phyloP scores from a whole-genome alignment of 2,888 invertebrate genomes.

The Ophion ellenae region DNA sequence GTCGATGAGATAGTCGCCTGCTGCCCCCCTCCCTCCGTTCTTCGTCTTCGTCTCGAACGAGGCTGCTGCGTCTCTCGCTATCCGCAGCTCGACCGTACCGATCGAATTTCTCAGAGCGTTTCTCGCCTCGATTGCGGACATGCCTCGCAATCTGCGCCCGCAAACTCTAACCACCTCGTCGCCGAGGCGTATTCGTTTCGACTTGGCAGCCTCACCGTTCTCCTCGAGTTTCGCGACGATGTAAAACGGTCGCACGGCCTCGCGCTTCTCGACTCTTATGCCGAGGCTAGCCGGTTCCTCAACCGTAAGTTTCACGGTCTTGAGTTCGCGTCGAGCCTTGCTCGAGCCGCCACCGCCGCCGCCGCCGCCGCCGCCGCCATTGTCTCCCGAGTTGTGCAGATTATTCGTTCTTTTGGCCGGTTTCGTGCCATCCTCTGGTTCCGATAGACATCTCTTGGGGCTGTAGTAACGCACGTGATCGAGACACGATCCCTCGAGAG shows the following conservation, averaged over 20 bases:
- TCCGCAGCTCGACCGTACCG: conserved; percentile 78
- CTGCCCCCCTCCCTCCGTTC: too few species aligned
- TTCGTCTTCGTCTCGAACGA: too few species aligned
- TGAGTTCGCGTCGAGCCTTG: conserved; percentile 74
- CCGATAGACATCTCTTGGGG: conserved; percentile 78
- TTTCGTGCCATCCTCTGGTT: conserved; percentile 41
- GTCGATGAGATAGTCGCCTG: too few species aligned
- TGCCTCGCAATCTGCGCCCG: conserved; percentile 85
- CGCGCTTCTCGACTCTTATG: conserved; percentile 76
- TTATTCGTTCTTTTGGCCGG: conserved; percentile 60
- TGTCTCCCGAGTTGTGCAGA: conserved; percentile 56
- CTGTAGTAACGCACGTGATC: conserved; percentile 73
- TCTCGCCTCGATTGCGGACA: conserved; percentile 79
- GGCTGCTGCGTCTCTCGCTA: conserved; percentile 43
- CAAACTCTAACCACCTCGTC: conserved; percentile 86
- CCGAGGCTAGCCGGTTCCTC: conserved; percentile 74
- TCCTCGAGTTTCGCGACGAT: conserved; percentile 77
- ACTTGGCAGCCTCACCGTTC: conserved; percentile 77
- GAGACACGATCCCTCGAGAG: neutral
- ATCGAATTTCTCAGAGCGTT: conserved; percentile 75
- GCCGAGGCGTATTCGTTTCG: conserved; percentile 84
- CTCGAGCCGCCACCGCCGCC: too few species aligned
- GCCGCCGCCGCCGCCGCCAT: too few species aligned
- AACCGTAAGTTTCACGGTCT: conserved; percentile 76
- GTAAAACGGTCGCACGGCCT: conserved; percentile 78